Conservation (phyloP, 2,797 vertebrate genomes). For the Podarcis siculus region DNA sequence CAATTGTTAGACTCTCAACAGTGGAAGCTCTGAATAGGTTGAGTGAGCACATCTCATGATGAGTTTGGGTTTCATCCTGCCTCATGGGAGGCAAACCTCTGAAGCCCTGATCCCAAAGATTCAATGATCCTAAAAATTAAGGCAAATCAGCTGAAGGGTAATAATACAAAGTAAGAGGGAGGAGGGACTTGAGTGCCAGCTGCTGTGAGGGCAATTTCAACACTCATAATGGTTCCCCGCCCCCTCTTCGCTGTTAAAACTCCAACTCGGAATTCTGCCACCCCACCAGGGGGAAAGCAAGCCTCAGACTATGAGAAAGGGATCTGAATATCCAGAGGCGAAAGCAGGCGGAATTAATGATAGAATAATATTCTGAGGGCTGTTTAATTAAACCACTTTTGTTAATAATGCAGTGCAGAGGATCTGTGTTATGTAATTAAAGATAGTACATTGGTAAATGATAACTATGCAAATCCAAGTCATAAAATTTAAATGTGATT, state of each 20-base stretch:
- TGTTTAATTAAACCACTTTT: conserved; percentile 72
- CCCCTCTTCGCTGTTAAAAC: conserved; percentile 30
- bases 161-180: conserved; percentile 60
- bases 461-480: conserved; percentile 75
- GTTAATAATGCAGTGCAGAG: conserved; percentile 69
- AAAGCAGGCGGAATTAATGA: conserved; percentile 66
- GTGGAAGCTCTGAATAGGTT: not conserved
- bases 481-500: conserved; percentile 70
- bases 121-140: conserved; percentile 47
- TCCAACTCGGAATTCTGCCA: conserved; percentile 50
- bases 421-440: conserved; percentile 73
- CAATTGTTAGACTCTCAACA: not conserved
- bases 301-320: conserved; percentile 40
- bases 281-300: conserved; percentile 46
- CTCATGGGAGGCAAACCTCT: not conserved
- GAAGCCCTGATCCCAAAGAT: not conserved
- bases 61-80: not conserved
- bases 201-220: conserved; percentile 63
- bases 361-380: conserved; percentile 65
- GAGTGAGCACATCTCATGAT: not conserved
- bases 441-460: conserved; percentile 75
- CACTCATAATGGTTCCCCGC: conserved; percentile 38
- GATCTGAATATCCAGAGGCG: conserved; percentile 42
- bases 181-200: conserved; percentile 50
- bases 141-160: conserved; percentile 58